Percentiles rank a stretch among this genome's conserved stretches.
Conservation (phyloP, 2,797 vertebrate species). For the Myotis daubentonii region DNA sequence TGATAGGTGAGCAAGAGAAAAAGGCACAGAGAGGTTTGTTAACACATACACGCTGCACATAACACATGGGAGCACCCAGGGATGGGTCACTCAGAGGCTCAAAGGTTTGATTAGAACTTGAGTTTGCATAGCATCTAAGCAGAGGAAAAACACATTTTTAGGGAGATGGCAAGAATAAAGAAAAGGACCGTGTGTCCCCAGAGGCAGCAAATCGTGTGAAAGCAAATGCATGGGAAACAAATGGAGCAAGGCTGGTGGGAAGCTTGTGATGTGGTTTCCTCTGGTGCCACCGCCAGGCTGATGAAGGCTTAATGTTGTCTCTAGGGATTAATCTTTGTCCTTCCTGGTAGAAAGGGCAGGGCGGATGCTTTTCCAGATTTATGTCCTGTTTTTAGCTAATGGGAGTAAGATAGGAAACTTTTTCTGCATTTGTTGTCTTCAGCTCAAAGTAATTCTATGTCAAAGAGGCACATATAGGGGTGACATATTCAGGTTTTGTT, state of each 20-base stretch:
- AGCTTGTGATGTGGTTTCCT: not conserved
- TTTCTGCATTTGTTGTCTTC: not conserved
- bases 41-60: not conserved
- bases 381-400: not conserved
- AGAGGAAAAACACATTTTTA: not conserved
- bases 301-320: not conserved
- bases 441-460: not conserved
- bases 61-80: not conserved
- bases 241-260: not conserved
- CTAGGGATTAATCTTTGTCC: not conserved
- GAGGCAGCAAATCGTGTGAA: not conserved
- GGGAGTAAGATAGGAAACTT: not conserved
- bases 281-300: conserved; percentile 21
- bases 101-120: not conserved
- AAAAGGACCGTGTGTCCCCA: not conserved
- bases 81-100: not conserved
- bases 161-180: not conserved
- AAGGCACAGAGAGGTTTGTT: not conserved
- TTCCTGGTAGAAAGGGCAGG: not conserved
- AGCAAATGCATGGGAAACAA: not conserved
- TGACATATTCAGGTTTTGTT: not conserved
- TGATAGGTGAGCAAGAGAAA: not conserved
- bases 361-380: not conserved
- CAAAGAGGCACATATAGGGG: not conserved
- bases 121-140: not conserved